phyloP scores from a whole-genome alignment of 2,113 vertebrate genomes.

The Clarias batrachus region DNA sequence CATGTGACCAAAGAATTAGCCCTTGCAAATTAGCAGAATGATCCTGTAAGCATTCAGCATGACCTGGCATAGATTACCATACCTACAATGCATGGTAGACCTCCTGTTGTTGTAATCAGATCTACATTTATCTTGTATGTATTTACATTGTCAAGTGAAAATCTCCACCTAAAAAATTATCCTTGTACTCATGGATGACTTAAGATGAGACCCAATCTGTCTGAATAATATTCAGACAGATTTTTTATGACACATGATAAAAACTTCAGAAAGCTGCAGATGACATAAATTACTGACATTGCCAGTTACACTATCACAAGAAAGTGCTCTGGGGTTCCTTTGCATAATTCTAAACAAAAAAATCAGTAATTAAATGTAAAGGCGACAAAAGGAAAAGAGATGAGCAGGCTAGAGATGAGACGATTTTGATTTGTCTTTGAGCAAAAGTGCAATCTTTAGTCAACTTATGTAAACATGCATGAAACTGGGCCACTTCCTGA shows the following conservation, averaged over 20 bases:
- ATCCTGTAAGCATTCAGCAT: not conserved
- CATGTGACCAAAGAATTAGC: not conserved
- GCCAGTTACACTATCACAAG: not conserved
- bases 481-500: slow-evolving; percentile 11
- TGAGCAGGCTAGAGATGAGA: no score
- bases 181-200: not conserved
- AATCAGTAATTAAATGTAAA: not conserved
- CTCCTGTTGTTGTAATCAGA: not conserved
- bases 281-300: not conserved
- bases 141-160: not conserved
- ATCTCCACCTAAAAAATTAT: not conserved
- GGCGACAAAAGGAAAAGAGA: not conserved
- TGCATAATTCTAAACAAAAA: not conserved
- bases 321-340: not conserved
- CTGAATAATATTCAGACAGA: no score
- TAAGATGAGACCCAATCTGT: not conserved
- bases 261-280: not conserved
- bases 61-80: not conserved
- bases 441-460: not conserved
- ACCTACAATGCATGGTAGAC: not conserved
- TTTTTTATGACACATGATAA: not conserved
- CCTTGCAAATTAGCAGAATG: not conserved
- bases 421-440: not conserved
- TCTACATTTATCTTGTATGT: not conserved
- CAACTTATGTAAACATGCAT: not conserved